Evolutionary conservation across 2,888 invertebrate genomes (phyloP).

Genomic region (Villa cingulata): DNA sequence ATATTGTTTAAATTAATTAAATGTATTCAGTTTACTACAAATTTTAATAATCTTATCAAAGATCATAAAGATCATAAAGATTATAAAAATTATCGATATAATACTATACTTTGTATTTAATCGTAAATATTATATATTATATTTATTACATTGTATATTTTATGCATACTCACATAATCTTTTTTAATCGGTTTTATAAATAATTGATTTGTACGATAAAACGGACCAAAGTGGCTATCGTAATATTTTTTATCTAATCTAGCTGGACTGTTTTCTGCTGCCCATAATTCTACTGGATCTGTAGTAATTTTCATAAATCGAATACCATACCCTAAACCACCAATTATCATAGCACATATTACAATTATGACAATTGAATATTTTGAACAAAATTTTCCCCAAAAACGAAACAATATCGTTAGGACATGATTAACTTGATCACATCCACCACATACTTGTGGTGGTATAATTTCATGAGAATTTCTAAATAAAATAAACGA

Average conservation of each 20-base stretch:
- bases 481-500: constrained; percentile 10
- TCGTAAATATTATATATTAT: too few relatives aligned
- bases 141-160: too few relatives aligned
- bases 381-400: constrained; percentile 48
- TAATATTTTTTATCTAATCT: constrained; percentile 76
- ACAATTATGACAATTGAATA: constrained; percentile 51
- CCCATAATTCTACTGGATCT: constrained; percentile 90
- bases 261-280: constrained; percentile 64
- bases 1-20: too few relatives aligned
- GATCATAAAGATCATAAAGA: too few relatives aligned
- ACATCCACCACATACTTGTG: constrained; percentile 26
- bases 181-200: constrained; percentile 56
- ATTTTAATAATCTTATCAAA: too few relatives aligned
- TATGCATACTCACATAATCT: constrained; percentile 34
- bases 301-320: constrained; percentile 57
- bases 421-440: constrained; percentile 21
- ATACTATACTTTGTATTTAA: too few relatives aligned
- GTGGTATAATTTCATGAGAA: constrained; percentile 9
- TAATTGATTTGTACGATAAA: constrained; percentile 79
- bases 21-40: too few relatives aligned
- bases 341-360: constrained; percentile 46
- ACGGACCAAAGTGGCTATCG: constrained; percentile 75
- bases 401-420: constrained; percentile 33
- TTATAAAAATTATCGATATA: too few relatives aligned
- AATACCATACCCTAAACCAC: constrained; percentile 51